Conservation (phyloP, 2,113 vertebrate species). For the Paraplagusia blochii region DNA sequence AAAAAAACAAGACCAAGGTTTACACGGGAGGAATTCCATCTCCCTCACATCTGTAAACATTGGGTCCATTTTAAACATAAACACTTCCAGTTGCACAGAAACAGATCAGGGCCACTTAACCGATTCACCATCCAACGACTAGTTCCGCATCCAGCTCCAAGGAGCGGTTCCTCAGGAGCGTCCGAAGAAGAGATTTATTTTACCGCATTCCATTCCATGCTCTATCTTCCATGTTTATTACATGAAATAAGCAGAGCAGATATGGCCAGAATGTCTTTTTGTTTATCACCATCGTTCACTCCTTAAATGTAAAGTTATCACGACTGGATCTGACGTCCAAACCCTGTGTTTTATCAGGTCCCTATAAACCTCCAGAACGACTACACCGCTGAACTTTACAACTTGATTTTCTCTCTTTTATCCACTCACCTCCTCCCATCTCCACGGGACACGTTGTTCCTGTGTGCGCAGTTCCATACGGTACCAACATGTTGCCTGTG, state of each 20-base stretch:
- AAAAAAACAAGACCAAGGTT: slow-evolving; percentile 3
- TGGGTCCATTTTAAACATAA: slow-evolving; percentile 38
- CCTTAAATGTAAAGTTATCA: too few relatives aligned
- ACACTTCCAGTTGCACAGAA: slow-evolving; percentile 44
- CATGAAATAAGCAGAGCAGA: too few relatives aligned
- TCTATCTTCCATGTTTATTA: too few relatives aligned
- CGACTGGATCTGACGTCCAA: too few relatives aligned
- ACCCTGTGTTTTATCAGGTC: too few relatives aligned
- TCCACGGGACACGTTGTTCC: slow-evolving; percentile 7
- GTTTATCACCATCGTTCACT: too few relatives aligned
- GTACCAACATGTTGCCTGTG: slow-evolving; percentile 40
- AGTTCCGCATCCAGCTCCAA: slow-evolving; percentile 1
- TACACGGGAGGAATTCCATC: slow-evolving; percentile 33
- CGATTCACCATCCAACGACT: background rate
- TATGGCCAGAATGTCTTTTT: too few relatives aligned
- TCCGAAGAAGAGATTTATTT: too few relatives aligned
- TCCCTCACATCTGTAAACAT: slow-evolving; percentile 51
- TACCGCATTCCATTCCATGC: too few relatives aligned
- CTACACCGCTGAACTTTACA: background rate
- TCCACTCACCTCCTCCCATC: background rate
- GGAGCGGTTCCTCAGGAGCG: background rate
- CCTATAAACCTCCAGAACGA: too few relatives aligned
- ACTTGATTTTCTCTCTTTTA: slow-evolving; percentile 2
- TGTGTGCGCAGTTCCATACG: slow-evolving; percentile 14
- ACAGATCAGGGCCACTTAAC: slow-evolving; percentile 7